Conservation (phyloP, 2,113 vertebrate genomes). For the Neofelis nebulosa region DNA sequence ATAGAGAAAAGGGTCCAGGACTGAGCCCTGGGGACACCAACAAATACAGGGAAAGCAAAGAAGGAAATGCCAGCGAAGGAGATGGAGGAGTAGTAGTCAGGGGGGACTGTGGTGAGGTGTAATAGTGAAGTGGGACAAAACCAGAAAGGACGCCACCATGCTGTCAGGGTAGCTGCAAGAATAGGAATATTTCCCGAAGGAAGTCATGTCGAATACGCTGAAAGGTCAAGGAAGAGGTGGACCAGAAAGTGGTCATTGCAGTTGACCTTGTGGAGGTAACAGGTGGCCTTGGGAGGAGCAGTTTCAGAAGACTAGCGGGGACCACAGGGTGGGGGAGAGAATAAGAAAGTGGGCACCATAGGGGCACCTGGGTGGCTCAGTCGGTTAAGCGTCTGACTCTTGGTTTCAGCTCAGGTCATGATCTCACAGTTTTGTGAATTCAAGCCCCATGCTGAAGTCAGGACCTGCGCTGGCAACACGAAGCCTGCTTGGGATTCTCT, state of each 20-base stretch:
- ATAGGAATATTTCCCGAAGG: background rate
- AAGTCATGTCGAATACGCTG: rapidly evolving
- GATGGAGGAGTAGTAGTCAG: background rate
- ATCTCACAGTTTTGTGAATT: no score
- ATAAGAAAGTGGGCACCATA: background rate
- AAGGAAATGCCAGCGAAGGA: background rate
- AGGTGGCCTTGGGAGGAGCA: background rate
- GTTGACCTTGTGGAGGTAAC: background rate
- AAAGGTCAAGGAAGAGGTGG: background rate
- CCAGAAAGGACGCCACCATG: rapidly evolving
- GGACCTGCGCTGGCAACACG: no score
- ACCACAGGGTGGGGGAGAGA: background rate
- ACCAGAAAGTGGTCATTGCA: background rate
- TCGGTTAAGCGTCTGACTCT: no score
- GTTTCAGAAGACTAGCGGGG: background rate
- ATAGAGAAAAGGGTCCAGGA: background rate
- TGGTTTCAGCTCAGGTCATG: no score
- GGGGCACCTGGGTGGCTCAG: no score
- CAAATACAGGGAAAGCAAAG: background rate
- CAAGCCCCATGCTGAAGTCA: no score
- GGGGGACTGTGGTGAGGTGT: background rate
- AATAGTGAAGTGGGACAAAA: background rate
- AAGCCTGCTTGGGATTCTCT: no score
- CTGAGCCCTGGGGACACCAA: background rate
- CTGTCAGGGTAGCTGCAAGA: rapidly evolving